Evolutionary conservation across 2,888 invertebrate species (phyloP).

Genomic region (Diplolepis rosae): DNA sequence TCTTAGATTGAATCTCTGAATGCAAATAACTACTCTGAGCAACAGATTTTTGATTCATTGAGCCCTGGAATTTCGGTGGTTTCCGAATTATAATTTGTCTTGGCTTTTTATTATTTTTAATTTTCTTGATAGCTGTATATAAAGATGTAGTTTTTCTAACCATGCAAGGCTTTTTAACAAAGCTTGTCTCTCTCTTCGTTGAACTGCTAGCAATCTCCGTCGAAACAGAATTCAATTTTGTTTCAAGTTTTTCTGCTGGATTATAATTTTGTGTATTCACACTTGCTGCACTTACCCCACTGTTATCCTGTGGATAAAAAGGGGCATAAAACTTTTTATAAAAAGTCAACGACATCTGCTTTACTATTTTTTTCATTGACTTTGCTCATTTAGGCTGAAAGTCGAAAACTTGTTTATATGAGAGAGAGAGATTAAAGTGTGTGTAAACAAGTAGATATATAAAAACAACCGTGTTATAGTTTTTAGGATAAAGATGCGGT

Average conservation of each 20-base stretch:
- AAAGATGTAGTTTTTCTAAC: conserved; percentile 59
- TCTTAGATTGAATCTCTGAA: conserved; percentile 44
- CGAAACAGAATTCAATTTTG: conserved; percentile 50
- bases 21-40: conserved; percentile 47
- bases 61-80: conserved; percentile 51
- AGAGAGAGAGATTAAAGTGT: conserved; percentile 42
- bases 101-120: conserved; percentile 59
- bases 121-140: conserved; percentile 61
- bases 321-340: neutral
- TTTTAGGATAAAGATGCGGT: neutral
- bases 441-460: conserved; percentile 12
- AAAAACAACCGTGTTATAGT: conserved; percentile 32
- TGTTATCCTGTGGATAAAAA: conserved; percentile 59
- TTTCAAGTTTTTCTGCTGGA: conserved; percentile 53
- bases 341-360: neutral
- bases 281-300: conserved; percentile 35
- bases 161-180: conserved; percentile 57
- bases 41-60: conserved; percentile 11
- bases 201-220: conserved; percentile 45
- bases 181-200: conserved; percentile 52
- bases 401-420: neutral
- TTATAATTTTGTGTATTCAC: conserved; percentile 48
- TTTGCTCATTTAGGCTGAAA: neutral
- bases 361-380: neutral
- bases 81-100: conserved; percentile 57